These are phyloP conservation scores for Halichoerus grypus DNA, from an alignment of 2,113 vertebrate species.

Conservation along the genomic window DNA sequence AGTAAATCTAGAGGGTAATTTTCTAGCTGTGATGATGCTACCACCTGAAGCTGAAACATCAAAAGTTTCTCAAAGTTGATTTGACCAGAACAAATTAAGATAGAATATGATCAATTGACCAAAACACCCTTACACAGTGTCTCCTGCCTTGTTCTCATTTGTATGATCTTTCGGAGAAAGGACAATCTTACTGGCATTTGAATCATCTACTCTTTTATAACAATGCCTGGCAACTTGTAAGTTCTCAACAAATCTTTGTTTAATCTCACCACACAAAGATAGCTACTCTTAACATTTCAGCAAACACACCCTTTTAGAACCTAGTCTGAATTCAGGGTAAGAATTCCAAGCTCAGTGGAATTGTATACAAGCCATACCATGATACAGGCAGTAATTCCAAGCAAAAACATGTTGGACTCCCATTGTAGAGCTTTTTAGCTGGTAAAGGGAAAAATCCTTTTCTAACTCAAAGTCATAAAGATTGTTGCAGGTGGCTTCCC, in stretches of 20 bases:
- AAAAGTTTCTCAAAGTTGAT: background rate
- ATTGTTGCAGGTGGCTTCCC: background rate
- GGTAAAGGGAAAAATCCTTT: background rate
- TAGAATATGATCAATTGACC: background rate
- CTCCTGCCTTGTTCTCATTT: background rate
- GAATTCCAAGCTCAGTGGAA: background rate
- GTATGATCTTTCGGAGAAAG: too few species aligned
- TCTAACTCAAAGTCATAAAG: background rate
- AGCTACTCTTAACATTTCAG: background rate
- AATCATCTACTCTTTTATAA: background rate
- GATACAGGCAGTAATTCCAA: background rate
- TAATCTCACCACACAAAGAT: background rate
- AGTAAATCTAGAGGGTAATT: background rate
- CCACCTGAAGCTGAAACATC: background rate
- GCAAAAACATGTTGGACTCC: background rate
- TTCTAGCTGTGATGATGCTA: background rate
- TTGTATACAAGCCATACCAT: background rate
- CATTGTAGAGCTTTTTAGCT: background rate
- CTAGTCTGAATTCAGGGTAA: background rate
- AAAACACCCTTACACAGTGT: background rate
- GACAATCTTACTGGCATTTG: background rate
- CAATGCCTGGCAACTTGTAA: background rate
- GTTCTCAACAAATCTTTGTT: background rate
- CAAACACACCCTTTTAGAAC: background rate
- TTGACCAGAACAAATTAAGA: background rate